Base-by-base conservation (phyloP, 2,888 invertebrate genomes). In the Cerastoderma edule region DNA sequence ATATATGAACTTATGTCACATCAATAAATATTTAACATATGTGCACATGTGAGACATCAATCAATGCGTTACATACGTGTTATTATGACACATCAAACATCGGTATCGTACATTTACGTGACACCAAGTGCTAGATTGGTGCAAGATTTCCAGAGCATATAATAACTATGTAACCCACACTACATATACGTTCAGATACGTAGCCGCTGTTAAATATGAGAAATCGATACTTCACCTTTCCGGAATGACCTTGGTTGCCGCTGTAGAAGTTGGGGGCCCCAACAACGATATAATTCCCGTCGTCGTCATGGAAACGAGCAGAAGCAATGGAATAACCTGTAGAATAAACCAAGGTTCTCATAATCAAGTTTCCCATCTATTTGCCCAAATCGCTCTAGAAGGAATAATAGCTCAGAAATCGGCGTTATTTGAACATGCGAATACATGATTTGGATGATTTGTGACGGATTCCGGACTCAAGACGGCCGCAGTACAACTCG, bases 181-280 rank as follows among this genome's bases (percentile, higher is more conserved):
- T 39, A 39, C 39, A 39, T 13, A 39, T 8, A 39, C 16, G 39
- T 39, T 39, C 16, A 13, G 39, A 8, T 13, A 39, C 8, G 8
- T 39, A 39, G 16, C 8, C 16, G 39, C 16, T 39, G 16, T n/a
- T n/a, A 39, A 8, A 39, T 39, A 13, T 39, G 16, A 39, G 8
- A 13, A 13, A 8, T 39, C 16, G 16, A 39, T 8, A 39, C 16
- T 13, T 5, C 53, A 64, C 70, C 48, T 64, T 71, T 27, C 70
- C 70, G 24, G 53, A 28, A 50, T 71, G 60, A 5, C 70, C 70
- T 19, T 53, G 39, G 5, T 27, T 16, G 6, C 32, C 50, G 4
- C 33, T n/a, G 48, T 64, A 56, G 27, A 64, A 71, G 64, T 71
- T 71, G 39, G 70, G 70, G 13, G 33, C 32, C 16, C 70, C 70